phyloP scores from a whole-genome alignment of 2,888 invertebrate genomes.

The Chrysolina haemoptera region DNA sequence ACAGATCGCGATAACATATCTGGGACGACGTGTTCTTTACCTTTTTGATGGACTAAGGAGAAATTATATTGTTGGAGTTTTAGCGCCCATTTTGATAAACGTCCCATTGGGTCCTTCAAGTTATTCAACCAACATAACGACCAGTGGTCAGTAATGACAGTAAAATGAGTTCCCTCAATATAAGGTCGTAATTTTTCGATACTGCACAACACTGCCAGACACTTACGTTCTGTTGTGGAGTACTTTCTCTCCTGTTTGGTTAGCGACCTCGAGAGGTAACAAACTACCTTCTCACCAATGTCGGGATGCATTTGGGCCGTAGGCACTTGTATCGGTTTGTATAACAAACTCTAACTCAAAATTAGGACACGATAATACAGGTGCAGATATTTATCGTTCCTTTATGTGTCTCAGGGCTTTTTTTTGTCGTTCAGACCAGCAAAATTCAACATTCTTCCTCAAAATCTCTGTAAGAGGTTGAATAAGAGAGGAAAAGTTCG shows the following conservation, averaged over 20 bases:
- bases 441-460: no score
- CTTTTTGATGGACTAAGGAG: no score
- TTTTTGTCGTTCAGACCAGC: no score
- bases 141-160: constrained; percentile 48
- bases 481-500: no score
- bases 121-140: constrained; percentile 49
- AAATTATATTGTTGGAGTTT: no score
- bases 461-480: no score
- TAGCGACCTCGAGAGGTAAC: constrained; percentile 42
- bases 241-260: constrained; percentile 41
- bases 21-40: no score
- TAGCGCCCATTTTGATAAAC: no score
- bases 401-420: constrained; percentile 28
- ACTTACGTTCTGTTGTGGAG: no score
- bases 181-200: constrained; percentile 29
- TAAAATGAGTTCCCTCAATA: constrained; percentile 45
- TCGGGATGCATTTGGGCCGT: constrained; percentile 33
- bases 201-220: constrained; percentile 40
- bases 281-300: constrained; percentile 45
- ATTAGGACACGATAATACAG: constrained; percentile 46
- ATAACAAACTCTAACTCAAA: constrained; percentile 42
- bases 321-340: no score
- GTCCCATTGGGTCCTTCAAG: no score
- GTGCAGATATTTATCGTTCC: constrained; percentile 35
- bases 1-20: no score